phyloP scores from a whole-genome alignment of 2,888 invertebrate species.

The Scaptomyza parva region DNA sequence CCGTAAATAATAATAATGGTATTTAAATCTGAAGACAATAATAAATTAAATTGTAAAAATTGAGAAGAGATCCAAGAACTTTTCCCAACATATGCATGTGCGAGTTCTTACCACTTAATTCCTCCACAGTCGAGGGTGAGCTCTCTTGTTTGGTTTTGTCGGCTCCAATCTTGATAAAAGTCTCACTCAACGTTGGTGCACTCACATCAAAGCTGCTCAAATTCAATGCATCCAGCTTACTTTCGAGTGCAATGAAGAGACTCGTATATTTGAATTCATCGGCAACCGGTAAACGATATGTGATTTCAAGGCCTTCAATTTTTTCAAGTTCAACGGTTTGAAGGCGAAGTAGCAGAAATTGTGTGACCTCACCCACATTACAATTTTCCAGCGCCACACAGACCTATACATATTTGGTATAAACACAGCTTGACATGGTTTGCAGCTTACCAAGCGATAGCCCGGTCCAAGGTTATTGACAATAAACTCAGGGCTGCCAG shows the following conservation, averaged over 20 bases:
- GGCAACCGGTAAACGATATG: conserved; percentile 88
- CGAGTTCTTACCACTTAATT: conserved; percentile 14
- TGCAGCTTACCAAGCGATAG: conserved; percentile 87
- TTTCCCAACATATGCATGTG: too few species aligned
- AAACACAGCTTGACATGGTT: not conserved
- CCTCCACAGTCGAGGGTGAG: rapidly evolving
- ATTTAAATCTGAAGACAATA: too few species aligned
- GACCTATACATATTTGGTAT: conserved; percentile 30
- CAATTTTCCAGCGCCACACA: conserved; percentile 85
- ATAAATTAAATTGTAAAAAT: too few species aligned
- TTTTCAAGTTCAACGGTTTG: conserved; percentile 87
- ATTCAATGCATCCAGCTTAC: conserved; percentile 86
- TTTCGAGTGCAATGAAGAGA: conserved; percentile 88
- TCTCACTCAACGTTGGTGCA: conserved; percentile 93
- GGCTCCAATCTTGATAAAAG: conserved; percentile 89
- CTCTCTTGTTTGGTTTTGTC: conserved; percentile 65
- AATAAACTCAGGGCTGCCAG: conserved; percentile 91
- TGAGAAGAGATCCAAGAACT: too few species aligned
- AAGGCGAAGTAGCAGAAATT: conserved; percentile 87
- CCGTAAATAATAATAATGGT: not conserved
- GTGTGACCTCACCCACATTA: conserved; percentile 85
- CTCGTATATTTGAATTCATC: conserved; percentile 87
- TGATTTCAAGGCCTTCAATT: conserved; percentile 89
- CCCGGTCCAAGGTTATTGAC: conserved; percentile 93
- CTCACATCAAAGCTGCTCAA: conserved; percentile 91